Conservation (phyloP, 2,113 vertebrate genomes). For the Neopipo cinnamomea region DNA sequence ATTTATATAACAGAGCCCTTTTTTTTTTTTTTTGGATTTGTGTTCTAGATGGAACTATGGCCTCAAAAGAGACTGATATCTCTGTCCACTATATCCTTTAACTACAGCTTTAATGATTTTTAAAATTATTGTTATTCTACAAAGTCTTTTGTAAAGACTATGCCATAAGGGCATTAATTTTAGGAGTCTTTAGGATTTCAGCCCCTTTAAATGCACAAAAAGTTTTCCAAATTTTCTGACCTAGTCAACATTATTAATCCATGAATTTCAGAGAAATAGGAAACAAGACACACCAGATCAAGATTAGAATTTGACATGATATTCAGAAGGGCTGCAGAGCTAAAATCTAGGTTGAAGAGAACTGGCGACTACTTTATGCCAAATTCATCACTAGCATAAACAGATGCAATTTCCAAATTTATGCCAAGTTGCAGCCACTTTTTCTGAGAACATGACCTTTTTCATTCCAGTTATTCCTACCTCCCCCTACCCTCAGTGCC, state of each 20-base stretch:
- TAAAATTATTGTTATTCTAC: not conserved
- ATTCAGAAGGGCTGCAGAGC: not conserved
- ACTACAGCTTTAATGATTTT: not conserved
- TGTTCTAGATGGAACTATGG: not conserved
- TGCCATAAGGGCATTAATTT: not conserved
- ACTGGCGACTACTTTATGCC: not conserved
- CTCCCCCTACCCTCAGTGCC: not conserved
- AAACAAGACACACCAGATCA: not conserved
- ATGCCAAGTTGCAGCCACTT: not conserved
- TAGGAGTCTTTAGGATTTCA: not conserved
- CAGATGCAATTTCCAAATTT: not conserved
- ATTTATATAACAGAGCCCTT: not conserved
- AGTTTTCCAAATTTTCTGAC: not conserved
- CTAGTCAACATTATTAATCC: not conserved
- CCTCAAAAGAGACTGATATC: not conserved
- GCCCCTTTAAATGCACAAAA: not conserved
- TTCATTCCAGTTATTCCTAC: not conserved
- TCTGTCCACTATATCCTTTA: not conserved
- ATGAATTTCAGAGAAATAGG: not conserved
- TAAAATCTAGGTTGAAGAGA: not conserved
- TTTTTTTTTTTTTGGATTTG: not conserved
- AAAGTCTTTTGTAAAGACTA: not conserved
- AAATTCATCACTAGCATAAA: not conserved
- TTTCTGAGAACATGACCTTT: slow-evolving; percentile 15
- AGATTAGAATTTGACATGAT: not conserved